These are phyloP conservation scores for Gasteruption jaculator DNA, from an alignment of 2,888 invertebrate species.

Conservation along the genomic window DNA sequence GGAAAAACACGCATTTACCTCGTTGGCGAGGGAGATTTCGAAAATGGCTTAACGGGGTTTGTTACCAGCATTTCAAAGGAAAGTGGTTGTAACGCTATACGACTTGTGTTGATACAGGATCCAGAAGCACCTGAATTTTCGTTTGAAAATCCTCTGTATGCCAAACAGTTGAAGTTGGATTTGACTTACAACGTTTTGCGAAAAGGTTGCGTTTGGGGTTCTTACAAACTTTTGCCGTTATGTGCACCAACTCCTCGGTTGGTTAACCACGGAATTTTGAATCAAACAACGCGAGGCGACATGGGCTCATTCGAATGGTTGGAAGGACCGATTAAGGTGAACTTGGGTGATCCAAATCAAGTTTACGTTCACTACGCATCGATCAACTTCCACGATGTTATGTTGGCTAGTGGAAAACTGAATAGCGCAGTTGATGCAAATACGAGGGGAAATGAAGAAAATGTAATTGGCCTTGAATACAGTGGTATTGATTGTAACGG, in stretches of 20 bases:
- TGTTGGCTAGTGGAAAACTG: not conserved
- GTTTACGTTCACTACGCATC: not conserved
- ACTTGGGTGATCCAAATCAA: constrained; percentile 45
- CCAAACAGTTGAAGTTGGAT: not conserved
- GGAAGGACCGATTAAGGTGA: constrained; percentile 38
- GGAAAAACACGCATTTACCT: constrained; percentile 64
- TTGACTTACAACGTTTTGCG: not conserved
- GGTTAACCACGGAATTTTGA: constrained; percentile 49
- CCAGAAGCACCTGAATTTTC: constrained; percentile 2
- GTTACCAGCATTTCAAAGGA: constrained; percentile 79
- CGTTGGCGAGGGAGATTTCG: constrained; percentile 61
- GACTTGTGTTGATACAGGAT: constrained; percentile 54
- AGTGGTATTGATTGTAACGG: constrained; percentile 23
- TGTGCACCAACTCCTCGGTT: constrained; percentile 52
- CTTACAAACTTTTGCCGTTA: constrained; percentile 72
- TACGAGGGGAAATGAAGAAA: constrained; percentile 58
- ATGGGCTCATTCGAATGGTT: constrained; percentile 2
- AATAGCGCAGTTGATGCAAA: constrained; percentile 55
- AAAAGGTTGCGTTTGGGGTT: constrained; percentile 57
- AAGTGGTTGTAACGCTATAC: constrained; percentile 58
- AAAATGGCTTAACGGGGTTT: constrained; percentile 77
- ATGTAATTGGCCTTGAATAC: constrained; percentile 21
- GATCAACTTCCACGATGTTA: constrained; percentile 53
- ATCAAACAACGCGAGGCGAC: constrained; percentile 6
- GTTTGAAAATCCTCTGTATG: not conserved